These are phyloP conservation scores for Uria aalge DNA, from an alignment of 2,113 vertebrate species.

Conservation along the genomic window DNA sequence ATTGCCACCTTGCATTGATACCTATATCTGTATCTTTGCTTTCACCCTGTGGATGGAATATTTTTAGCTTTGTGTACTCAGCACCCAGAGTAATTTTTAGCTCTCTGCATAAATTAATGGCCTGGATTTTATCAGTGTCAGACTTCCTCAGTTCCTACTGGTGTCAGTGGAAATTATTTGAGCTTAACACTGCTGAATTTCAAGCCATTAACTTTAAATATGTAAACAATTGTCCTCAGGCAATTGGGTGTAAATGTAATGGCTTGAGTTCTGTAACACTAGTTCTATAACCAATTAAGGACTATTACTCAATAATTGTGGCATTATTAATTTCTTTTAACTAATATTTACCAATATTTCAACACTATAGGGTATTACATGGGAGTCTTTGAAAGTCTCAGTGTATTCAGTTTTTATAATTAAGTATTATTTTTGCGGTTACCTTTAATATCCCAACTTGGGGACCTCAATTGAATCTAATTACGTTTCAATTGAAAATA, in stretches of 20 bases:
- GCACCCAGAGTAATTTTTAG: background rate
- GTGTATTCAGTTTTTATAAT: slow-evolving; percentile 58
- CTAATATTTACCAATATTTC: background rate
- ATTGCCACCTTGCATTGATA: background rate
- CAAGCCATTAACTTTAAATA: background rate
- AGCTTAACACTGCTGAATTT: background rate
- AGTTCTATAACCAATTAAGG: background rate
- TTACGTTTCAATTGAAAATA: slow-evolving; percentile 70
- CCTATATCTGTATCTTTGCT: background rate
- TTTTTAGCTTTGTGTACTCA: background rate
- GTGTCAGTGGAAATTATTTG: background rate
- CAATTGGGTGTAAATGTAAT: background rate
- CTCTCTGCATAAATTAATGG: background rate
- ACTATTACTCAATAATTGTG: background rate
- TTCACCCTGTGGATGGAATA: background rate
- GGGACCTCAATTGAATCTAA: slow-evolving; percentile 59
- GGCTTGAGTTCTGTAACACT: background rate
- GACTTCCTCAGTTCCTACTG: background rate
- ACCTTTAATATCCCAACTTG: slow-evolving; percentile 53
- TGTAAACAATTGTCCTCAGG: slow-evolving; percentile 5
- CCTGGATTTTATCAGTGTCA: background rate
- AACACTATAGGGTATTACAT: background rate
- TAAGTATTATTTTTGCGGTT: slow-evolving; percentile 50
- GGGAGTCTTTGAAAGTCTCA: background rate
- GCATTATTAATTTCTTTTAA: background rate